Evolutionary conservation across 2,113 vertebrate species (phyloP).

Genomic region (Mastomys coucha): DNA sequence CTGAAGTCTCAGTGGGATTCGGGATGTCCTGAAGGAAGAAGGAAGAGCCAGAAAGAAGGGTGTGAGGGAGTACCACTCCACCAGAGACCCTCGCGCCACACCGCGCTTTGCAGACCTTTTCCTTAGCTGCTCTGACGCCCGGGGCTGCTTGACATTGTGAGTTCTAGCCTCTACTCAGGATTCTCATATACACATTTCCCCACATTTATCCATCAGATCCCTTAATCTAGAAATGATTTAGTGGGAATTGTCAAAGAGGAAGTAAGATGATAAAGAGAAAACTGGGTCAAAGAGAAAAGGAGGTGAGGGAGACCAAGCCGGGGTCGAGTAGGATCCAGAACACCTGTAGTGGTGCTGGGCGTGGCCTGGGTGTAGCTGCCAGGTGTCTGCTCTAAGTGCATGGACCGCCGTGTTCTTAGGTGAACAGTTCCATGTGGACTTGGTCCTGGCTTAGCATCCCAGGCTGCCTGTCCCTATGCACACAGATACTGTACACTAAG

Average conservation of each 20-base stretch:
- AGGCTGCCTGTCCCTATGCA: neutral
- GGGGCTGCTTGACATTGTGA: neutral
- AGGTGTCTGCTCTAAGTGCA: neutral
- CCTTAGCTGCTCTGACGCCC: neutral
- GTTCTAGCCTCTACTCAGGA: neutral
- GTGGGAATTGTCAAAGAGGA: conserved; percentile 21
- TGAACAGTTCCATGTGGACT: neutral
- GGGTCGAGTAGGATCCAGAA: neutral
- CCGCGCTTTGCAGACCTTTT: neutral
- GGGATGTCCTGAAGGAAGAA: neutral
- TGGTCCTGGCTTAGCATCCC: neutral
- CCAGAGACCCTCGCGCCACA: neutral
- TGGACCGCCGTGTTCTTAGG: neutral
- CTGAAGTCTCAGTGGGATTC: fast-evolving
- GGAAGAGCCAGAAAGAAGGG: neutral
- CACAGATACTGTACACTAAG: neutral
- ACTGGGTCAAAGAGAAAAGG: neutral
- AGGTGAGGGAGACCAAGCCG: neutral
- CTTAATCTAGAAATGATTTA: conserved; percentile 9
- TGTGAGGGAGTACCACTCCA: neutral
- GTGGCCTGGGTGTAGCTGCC: fast-evolving
- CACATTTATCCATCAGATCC: neutral
- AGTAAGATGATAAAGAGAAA: neutral
- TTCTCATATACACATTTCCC: neutral
- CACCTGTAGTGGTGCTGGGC: neutral